Percentiles rank a stretch among this genome's conserved stretches.
phyloP scores from a whole-genome alignment of 1,140 invertebrate species.

The Oreohelix idahoensis region DNA sequence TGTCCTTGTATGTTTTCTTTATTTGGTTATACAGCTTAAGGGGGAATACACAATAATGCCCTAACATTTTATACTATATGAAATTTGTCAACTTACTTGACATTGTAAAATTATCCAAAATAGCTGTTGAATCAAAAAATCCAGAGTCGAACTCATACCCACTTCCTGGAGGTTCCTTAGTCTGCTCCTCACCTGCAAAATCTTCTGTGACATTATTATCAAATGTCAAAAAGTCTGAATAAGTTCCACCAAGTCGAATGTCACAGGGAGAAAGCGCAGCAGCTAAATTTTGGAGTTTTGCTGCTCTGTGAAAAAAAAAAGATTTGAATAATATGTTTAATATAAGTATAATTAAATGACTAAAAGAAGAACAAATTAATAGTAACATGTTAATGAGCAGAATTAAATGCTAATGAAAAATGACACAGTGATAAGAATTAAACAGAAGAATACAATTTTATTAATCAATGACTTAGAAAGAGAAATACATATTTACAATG shows the following conservation, averaged over 20 bases:
- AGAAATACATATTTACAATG: neutral
- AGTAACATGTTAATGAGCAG: neutral
- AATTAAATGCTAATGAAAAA: neutral
- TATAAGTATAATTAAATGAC: no score
- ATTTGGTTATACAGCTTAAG: neutral
- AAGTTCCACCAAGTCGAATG: constrained; percentile 18
- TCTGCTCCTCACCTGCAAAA: neutral
- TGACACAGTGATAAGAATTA: neutral
- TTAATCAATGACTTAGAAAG: neutral
- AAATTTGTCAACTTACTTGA: neutral
- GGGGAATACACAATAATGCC: neutral
- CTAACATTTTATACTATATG: neutral
- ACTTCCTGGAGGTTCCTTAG: no score
- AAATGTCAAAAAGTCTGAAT: constrained; percentile 30
- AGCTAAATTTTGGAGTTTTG: constrained; percentile 29
- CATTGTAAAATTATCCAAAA: neutral
- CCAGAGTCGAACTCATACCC: neutral
- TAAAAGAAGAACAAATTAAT: no score
- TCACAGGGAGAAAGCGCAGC: constrained; percentile 16
- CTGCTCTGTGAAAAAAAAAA: neutral
- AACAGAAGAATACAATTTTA: no score
- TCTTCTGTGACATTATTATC: constrained; percentile 3
- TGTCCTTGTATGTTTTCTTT: no score
- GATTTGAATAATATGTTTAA: no score
- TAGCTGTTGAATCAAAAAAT: neutral